Percentiles rank a stretch among this genome's conserved stretches.
Conservation (phyloP, 2,888 invertebrate species). For the Seira musarum region DNA sequence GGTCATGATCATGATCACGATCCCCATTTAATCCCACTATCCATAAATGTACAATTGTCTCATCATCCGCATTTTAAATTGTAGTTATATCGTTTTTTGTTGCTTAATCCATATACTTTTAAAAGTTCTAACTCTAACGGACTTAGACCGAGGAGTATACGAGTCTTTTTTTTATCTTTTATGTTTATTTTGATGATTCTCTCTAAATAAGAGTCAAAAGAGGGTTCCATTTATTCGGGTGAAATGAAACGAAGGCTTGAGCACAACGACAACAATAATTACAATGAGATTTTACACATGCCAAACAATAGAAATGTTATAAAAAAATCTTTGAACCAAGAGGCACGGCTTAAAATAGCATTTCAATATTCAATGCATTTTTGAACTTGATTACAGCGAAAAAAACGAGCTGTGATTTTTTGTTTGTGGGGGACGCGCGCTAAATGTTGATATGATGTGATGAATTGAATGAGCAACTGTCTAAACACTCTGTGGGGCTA, state of each 20-base stretch:
- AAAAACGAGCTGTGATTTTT: background rate
- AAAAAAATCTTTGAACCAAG: background rate
- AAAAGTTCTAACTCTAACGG: too few species aligned
- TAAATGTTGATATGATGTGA: too few species aligned
- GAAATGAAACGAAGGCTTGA: background rate
- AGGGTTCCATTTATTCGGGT: background rate
- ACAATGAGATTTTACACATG: background rate
- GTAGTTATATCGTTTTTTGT: background rate
- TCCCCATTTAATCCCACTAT: conserved; percentile 1
- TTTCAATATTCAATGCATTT: background rate
- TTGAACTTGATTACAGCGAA: background rate
- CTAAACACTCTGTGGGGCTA: conserved; percentile 29
- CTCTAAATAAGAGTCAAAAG: too few species aligned
- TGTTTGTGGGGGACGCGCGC: background rate
- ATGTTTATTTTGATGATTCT: too few species aligned
- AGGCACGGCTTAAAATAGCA: background rate
- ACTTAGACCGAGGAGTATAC: too few species aligned
- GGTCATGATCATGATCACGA: too few species aligned
- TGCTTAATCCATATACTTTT: background rate
- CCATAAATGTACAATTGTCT: conserved; percentile 34
- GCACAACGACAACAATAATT: background rate
- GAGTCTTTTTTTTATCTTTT: too few species aligned
- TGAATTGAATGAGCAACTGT: conserved; percentile 28
- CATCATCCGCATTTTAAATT: background rate
- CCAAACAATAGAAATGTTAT: background rate